phyloP scores from a whole-genome alignment of 2,113 vertebrate genomes.

The Mus pahari region DNA sequence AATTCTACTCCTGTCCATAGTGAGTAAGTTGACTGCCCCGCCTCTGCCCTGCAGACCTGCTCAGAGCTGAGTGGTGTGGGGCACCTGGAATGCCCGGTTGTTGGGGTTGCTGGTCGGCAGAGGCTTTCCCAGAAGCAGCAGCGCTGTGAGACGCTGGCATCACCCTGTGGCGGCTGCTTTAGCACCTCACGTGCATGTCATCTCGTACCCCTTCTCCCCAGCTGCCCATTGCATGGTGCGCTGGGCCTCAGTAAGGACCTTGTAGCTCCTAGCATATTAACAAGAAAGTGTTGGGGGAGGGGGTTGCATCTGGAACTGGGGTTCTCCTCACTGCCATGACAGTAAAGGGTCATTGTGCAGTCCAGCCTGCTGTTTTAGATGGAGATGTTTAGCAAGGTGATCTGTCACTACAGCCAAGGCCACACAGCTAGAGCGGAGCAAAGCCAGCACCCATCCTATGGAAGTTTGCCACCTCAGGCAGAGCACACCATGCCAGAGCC shows the following conservation, averaged over 20 bases:
- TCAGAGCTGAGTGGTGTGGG: neutral
- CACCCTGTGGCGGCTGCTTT: accelerated
- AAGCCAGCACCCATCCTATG: neutral
- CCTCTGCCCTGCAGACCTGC: neutral
- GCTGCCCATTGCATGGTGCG: neutral
- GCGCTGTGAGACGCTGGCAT: neutral
- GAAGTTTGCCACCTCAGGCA: neutral
- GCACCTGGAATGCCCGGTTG: too few species aligned
- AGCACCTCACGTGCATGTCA: neutral
- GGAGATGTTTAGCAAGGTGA: neutral
- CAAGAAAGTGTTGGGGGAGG: too few species aligned
- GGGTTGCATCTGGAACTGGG: neutral
- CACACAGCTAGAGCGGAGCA: neutral
- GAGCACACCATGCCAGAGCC: neutral
- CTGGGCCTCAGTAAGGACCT: neutral
- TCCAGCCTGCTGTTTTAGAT: neutral
- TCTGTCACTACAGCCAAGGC: neutral
- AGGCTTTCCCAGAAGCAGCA: neutral
- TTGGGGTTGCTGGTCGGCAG: neutral
- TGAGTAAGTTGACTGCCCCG: neutral
- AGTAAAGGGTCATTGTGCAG: neutral
- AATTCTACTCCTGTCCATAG: neutral
- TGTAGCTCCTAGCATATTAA: neutral
- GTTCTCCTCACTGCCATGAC: neutral
- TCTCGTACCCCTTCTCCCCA: neutral